Evolutionary conservation across 2,113 vertebrate species (phyloP), one percentile per base, ranked within the genome.

Genomic region (Scortum barcoo): DNA sequence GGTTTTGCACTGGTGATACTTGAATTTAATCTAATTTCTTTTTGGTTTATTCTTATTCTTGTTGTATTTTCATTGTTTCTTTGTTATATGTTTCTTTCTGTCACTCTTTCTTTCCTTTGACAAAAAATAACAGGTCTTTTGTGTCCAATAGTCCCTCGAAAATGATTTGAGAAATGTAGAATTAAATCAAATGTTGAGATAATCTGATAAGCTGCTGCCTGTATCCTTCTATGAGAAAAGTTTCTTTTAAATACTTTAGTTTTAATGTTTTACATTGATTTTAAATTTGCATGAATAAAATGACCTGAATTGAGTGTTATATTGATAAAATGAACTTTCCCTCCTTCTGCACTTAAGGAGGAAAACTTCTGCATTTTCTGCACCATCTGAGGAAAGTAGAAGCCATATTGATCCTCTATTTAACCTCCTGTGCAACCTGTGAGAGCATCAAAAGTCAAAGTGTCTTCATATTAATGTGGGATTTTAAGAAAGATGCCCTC

Each of bases 371-470:
- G 40, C 9, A 28, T 13, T 33, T 26, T 70, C 33, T 24, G 4
- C 14, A 70, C 19, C 22, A 11, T 13, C 0, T 10, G 30, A 24
- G 8, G 14, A 2, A 40, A 3, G 50, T 54, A 40, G 7, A 12
- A 1, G 56, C 51, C 26, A 30, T 60, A 20, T 12, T 75, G 10
- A 4, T 40, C 72, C 7, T n/a, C 17, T 38, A 26, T 44, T 71
- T 2, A 24, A 46, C 3, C 3, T 24, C 8, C 28, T 67, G 33
- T 60, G 0, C 1, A 4, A 2, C 10, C 20, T 9, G 3, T 28
- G 33, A 54, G 11, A 11, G 20, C 11, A 4, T 42, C 36, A 44
- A 8, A 44, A 11, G 10, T n/a, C n/a, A n/a, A n/a, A n/a, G n/a
- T n/a, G n/a, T 48, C 26, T 33, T 24, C 46, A 53, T 44, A 0